Evolutionary conservation across 2,888 invertebrate species (phyloP).

Genomic region (Drosophila ezoana): DNA sequence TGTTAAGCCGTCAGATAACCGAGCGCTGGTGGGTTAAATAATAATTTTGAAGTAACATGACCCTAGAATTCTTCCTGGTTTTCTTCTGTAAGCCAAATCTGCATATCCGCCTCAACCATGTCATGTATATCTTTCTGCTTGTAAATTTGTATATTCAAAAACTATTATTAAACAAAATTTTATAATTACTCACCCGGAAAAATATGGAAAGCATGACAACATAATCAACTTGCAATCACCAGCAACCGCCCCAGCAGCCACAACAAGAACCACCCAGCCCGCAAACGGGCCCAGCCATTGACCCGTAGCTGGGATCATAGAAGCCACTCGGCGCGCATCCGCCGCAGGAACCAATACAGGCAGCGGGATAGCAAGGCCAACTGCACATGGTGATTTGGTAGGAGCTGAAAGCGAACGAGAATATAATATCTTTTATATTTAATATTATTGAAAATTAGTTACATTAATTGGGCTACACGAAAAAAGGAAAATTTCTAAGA

Average conservation of each 20-base stretch:
- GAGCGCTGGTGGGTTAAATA: not conserved
- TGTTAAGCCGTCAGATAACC: not conserved
- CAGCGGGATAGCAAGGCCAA: constrained; percentile 58
- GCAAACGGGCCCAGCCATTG: constrained; percentile 43
- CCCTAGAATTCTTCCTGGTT: constrained; percentile 28
- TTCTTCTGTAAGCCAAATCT: constrained; percentile 43
- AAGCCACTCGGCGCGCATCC: constrained; percentile 62
- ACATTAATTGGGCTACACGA: constrained; percentile 37
- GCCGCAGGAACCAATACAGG: constrained; percentile 55
- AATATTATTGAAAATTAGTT: not conserved
- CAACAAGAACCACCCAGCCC: constrained; percentile 46
- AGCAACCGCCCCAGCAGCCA: constrained; percentile 55
- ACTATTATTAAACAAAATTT: not conserved
- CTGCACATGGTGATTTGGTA: constrained; percentile 39
- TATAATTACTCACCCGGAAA: not conserved
- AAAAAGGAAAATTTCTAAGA: constrained; percentile 19
- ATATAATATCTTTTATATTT: not conserved
- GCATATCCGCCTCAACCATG: constrained; percentile 5
- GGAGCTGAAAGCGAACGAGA: constrained; percentile 15
- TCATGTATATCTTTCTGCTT: not conserved
- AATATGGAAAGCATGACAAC: not conserved
- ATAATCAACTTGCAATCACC: constrained; percentile 15
- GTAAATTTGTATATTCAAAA: not conserved
- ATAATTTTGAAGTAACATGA: constrained; percentile 15
- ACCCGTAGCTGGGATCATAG: constrained; percentile 55